These are phyloP conservation scores for Apostichopus japonicus DNA, from an alignment of 35 echinoderm and acorn worm genomes.

Conservation along the genomic window DNA sequence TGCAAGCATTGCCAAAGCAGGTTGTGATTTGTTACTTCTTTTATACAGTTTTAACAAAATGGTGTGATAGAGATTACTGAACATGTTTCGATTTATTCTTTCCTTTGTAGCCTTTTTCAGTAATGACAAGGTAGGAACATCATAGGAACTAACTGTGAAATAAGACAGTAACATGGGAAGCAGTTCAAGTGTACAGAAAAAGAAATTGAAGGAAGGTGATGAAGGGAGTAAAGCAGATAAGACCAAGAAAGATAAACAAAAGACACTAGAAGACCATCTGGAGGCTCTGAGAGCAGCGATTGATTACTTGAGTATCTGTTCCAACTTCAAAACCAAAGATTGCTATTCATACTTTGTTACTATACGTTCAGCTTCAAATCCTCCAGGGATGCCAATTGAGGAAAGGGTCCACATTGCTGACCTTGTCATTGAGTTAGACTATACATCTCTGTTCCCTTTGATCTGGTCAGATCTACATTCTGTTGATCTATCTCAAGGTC, in stretches of 20 bases:
- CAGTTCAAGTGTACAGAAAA: constrained; percentile 32
- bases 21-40: too few species aligned
- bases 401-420: background rate
- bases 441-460: background rate
- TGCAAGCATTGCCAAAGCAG: too few species aligned
- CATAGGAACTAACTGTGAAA: background rate
- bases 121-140: too few species aligned
- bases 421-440: constrained; percentile 31
- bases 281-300: constrained; percentile 5
- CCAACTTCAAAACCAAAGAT: constrained; percentile 46
- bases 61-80: background rate
- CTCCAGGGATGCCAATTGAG: background rate
- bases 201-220: background rate
- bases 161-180: constrained; percentile 1
- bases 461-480: constrained; percentile 54
- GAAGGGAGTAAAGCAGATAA: background rate
- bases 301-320: background rate
- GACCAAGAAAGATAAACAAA: background rate
- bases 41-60: too few species aligned
- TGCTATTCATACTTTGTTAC: background rate
- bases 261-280: constrained; percentile 40
- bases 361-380: background rate
- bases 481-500: constrained; percentile 42
- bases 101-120: background rate
- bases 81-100: background rate